A percentile compares a stretch with the other conserved stretches of the same genome.
Conservation (phyloP, 2,888 invertebrate genomes). For the Emmelina monodactyla region DNA sequence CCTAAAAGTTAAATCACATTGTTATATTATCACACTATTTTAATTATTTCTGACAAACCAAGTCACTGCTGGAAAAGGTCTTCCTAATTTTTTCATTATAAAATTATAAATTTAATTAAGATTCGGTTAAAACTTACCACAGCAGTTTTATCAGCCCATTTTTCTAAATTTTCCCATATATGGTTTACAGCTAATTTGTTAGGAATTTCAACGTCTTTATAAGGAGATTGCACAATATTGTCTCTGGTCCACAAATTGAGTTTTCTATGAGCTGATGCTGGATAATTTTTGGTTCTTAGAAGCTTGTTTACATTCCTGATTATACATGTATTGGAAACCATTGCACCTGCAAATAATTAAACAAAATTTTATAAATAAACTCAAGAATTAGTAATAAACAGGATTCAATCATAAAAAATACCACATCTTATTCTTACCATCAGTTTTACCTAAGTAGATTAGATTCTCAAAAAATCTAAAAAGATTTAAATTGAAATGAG, state of each 20-base stretch:
- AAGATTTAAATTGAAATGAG: too few species aligned
- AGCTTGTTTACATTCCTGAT: conserved; percentile 23
- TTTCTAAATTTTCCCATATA: conserved; percentile 67
- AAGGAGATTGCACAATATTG: conserved; percentile 51
- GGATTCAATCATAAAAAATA: too few species aligned
- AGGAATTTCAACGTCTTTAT: conserved; percentile 50
- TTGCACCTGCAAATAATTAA: background rate
- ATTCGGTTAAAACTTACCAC: conserved; percentile 50
- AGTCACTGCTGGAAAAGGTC: too few species aligned
- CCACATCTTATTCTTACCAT: too few species aligned
- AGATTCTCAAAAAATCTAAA: too few species aligned
- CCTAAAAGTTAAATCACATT: too few species aligned
- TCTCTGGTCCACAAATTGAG: conserved; percentile 32
- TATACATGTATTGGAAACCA: conserved; percentile 16
- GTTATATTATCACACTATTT: too few species aligned
- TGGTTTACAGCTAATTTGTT: conserved; percentile 63
- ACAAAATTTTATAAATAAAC: too few species aligned
- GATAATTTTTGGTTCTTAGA: conserved; percentile 19
- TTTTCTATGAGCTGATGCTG: conserved; percentile 13
- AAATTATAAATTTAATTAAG: background rate
- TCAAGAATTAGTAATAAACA: too few species aligned
- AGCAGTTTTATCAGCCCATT: conserved; percentile 71
- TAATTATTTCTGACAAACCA: too few species aligned
- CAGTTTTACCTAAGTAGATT: too few species aligned
- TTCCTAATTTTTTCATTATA: background rate